Conservation (phyloP, 1,140 invertebrate species). For the Planococcus citri region DNA sequence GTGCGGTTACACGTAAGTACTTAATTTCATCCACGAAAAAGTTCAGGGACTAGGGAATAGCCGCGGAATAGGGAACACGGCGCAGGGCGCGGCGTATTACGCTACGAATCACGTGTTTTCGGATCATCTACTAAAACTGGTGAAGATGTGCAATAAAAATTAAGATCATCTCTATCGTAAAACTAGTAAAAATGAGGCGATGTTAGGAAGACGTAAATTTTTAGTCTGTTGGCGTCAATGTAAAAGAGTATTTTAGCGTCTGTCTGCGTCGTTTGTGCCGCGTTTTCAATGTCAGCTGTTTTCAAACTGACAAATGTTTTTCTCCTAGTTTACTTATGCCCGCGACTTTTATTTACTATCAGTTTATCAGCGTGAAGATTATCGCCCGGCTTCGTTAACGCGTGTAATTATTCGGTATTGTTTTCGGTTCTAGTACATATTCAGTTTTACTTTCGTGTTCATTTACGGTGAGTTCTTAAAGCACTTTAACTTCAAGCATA, state of each 20-base stretch:
- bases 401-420: background rate
- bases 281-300: constrained; percentile 6
- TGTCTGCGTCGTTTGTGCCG: background rate
- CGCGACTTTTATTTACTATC: background rate
- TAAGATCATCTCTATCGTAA: too few species aligned
- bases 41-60: too few species aligned
- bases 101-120: too few species aligned
- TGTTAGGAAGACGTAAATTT: background rate
- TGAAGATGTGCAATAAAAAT: too few species aligned
- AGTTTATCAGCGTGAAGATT: background rate
- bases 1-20: too few species aligned
- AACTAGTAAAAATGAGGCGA: background rate
- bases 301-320: constrained; percentile 3
- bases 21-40: too few species aligned
- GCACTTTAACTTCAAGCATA: too few species aligned
- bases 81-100: too few species aligned
- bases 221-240: background rate
- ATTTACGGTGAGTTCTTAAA: too few species aligned
- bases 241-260: background rate
- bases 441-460: too few species aligned
- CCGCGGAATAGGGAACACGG: too few species aligned
- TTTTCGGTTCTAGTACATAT: background rate
- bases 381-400: background rate
- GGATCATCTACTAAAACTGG: too few species aligned
- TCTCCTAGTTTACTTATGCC: background rate